Evolutionary conservation across 1,140 invertebrate species (phyloP).

Genomic region (Semibalanus balanoides): DNA sequence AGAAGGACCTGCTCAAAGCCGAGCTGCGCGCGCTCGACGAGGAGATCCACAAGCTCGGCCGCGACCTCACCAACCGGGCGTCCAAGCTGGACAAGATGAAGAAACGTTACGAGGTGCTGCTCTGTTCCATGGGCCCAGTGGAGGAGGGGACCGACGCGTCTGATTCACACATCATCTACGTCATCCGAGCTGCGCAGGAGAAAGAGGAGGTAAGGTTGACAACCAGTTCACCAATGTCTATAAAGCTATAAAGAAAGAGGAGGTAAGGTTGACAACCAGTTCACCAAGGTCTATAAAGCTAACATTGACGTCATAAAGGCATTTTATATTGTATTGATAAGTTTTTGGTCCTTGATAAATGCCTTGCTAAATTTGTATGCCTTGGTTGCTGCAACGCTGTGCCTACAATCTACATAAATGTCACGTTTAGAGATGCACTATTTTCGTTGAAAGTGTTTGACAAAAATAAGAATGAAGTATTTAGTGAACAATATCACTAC

Average conservation of each 20-base stretch:
- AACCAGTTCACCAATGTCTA: too few species aligned
- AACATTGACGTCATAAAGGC: too few species aligned
- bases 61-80: background rate
- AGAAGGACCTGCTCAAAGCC: background rate
- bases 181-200: background rate
- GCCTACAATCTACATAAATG: too few species aligned
- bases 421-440: too few species aligned
- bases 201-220: background rate
- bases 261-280: background rate
- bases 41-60: background rate
- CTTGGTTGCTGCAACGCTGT: too few species aligned
- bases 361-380: too few species aligned
- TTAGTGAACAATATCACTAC: too few species aligned
- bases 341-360: too few species aligned
- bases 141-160: background rate
- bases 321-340: too few species aligned
- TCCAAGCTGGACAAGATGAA: background rate
- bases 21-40: background rate
- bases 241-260: background rate
- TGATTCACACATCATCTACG: background rate
- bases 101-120: background rate
- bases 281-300: too few species aligned
- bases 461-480: too few species aligned
- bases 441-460: too few species aligned
- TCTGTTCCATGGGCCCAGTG: background rate